phyloP scores from a whole-genome alignment of 2,888 invertebrate species.

The Xanthostigma xanthostigma region DNA sequence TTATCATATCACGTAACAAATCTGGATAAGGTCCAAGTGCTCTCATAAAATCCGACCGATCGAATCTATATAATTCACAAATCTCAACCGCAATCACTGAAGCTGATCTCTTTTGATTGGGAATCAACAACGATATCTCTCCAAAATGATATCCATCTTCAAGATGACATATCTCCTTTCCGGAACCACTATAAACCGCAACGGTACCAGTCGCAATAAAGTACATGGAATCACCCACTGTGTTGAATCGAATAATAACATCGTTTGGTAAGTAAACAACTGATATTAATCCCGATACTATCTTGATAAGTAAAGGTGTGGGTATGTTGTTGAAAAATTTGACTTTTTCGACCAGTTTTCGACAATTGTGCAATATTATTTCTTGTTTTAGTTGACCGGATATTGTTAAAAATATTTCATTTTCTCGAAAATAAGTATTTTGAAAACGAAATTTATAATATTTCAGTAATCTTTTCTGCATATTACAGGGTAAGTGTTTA shows the following conservation, averaged over 20 bases:
- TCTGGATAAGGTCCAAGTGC: constrained; percentile 30
- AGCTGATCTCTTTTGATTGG: constrained; percentile 23
- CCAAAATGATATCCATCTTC: constrained; percentile 42
- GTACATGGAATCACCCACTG: constrained; percentile 37
- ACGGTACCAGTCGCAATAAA: constrained; percentile 40
- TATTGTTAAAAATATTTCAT: constrained; percentile 33
- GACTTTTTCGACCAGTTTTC: constrained; percentile 37
- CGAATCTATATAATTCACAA: constrained; percentile 27
- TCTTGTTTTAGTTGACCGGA: constrained; percentile 35
- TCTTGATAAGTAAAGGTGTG: constrained; percentile 29
- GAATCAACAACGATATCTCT: constrained; percentile 29
- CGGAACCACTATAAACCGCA: constrained; percentile 33
- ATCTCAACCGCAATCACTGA: constrained; percentile 28
- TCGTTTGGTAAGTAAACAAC: constrained; percentile 38
- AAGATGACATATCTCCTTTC: constrained; percentile 31
- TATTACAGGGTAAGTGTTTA: constrained; percentile 36
- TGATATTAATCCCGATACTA: constrained; percentile 31
- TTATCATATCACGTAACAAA: constrained; percentile 30
- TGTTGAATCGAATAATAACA: constrained; percentile 34
- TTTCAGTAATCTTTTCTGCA: constrained; percentile 36
- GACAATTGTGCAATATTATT: constrained; percentile 36
- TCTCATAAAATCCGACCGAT: constrained; percentile 26
- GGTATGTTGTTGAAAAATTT: constrained; percentile 37
- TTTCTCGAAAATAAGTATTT: constrained; percentile 40
- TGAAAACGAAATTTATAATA: constrained; percentile 44